These are phyloP conservation scores for Eristalis pertinax DNA, from an alignment of 2,888 invertebrate genomes.

Conservation along the genomic window DNA sequence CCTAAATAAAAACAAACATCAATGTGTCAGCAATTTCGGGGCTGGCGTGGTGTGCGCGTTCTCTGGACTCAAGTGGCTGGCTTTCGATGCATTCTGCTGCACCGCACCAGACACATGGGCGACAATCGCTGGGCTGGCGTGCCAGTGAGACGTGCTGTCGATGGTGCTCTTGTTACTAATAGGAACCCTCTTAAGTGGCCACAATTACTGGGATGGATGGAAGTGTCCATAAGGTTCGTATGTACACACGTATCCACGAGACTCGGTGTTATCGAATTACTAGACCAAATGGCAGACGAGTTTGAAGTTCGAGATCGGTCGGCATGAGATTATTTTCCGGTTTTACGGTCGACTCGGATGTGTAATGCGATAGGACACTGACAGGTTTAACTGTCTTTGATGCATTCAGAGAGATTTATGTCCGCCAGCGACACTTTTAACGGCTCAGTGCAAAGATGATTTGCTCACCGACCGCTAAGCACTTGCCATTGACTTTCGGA, in stretches of 20 bases:
- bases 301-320: background rate
- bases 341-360: constrained; percentile 62
- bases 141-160: constrained; percentile 27
- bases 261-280: constrained; percentile 46
- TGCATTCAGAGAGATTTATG: background rate
- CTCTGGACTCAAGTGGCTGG: constrained; percentile 42
- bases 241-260: too few relatives aligned
- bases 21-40: constrained; percentile 35
- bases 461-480: background rate
- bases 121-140: constrained; percentile 44
- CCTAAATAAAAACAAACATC: constrained; percentile 45
- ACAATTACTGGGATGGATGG: constrained; percentile 52
- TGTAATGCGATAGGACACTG: constrained; percentile 45
- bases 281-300: constrained; percentile 31
- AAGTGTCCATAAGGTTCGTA: background rate
- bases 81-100: constrained; percentile 33
- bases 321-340: constrained; percentile 44
- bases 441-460: background rate
- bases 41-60: constrained; percentile 6
- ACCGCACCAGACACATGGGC: constrained; percentile 66
- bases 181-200: constrained; percentile 64
- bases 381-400: constrained; percentile 5
- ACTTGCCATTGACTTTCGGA: background rate
- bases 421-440: background rate
- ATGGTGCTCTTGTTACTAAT: constrained; percentile 54